Conservation (phyloP, 2,888 invertebrate genomes). For the Leptopilina myrica region DNA sequence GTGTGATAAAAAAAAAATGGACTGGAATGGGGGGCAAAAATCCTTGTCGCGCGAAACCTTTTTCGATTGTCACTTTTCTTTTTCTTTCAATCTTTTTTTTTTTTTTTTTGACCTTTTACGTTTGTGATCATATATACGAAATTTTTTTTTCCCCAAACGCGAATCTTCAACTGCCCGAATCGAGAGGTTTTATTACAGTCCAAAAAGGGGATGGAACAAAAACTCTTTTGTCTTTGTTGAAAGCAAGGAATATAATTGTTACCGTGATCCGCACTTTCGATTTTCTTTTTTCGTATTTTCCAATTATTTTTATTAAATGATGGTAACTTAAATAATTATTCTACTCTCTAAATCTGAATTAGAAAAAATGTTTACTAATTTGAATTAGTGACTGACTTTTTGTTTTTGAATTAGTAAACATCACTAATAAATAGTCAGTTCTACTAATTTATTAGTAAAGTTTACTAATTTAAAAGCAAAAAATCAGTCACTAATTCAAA, state of each 20-base stretch:
- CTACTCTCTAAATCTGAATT: no score
- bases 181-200: slow-evolving; percentile 7
- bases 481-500: no score
- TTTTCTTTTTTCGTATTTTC: background rate
- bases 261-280: background rate
- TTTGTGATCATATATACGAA: slow-evolving; percentile 18
- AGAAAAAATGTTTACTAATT: no score
- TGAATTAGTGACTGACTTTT: no score
- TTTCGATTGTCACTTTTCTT: slow-evolving; percentile 31
- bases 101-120: background rate
- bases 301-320: no score
- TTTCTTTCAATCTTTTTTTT: background rate
- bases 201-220: slow-evolving; percentile 8
- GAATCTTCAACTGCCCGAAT: background rate
- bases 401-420: no score
- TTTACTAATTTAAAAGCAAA: no score
- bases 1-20: slow-evolving; percentile 3
- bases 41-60: slow-evolving; percentile 24
- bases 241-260: slow-evolving; percentile 22
- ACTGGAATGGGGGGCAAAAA: background rate
- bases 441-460: no score
- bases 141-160: slow-evolving; percentile 5
- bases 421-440: no score
- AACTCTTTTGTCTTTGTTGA: slow-evolving; percentile 30
- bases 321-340: no score